Base-by-base conservation (phyloP, 2,888 invertebrate species). In the Drosophila mimetica region DNA sequence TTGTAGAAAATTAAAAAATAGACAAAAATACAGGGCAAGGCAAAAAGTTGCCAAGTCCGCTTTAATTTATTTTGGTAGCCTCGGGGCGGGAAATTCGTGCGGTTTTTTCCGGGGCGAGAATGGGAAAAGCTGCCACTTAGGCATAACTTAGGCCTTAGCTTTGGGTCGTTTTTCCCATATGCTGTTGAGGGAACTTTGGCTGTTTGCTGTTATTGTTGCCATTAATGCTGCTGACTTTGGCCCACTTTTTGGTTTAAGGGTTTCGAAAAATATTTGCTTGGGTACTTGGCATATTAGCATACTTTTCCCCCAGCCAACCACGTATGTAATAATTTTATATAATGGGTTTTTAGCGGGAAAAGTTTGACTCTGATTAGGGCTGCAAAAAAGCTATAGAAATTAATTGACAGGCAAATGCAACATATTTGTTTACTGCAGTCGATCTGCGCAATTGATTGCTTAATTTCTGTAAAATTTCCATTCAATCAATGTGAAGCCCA, bases 11-110 rank as follows among this genome's bases (percentile, higher is more conserved):
- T 65, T 67, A 76, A 83, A 64, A 76, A 75, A 67, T 71, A 75
- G 63, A 44, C 53, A 28, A 63, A 54, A 64, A 57, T 47, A 46
- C 8, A 39, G 16, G 25, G 13, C 16, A 55, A 63, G 44, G 30
- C 16, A 63, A 44, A 60, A 64, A 63, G 58, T 55, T 71, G 44
- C 44, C 58, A 53, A 63, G 58, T 47, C 57, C 54, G 13, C 86
- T 87, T 87, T 74, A 69, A 82, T 85, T 79, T 73, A 79, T 79
- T 87, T 79, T 63, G 34, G 16, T 60, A 42, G 72, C 88, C 70
- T 46, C 52, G 48, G 67, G 88, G 52, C 47, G 55, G 60, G 16
- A 67, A 51, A 64, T 28, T 64, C 52, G 32, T 74, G 61, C 46
- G 32, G 25, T 63, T 50, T 42, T 42, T 42, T 28, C 9, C 11